These are phyloP conservation scores for Drosophila mettleri DNA, from an alignment of 2,888 invertebrate genomes.

Conservation along the genomic window DNA sequence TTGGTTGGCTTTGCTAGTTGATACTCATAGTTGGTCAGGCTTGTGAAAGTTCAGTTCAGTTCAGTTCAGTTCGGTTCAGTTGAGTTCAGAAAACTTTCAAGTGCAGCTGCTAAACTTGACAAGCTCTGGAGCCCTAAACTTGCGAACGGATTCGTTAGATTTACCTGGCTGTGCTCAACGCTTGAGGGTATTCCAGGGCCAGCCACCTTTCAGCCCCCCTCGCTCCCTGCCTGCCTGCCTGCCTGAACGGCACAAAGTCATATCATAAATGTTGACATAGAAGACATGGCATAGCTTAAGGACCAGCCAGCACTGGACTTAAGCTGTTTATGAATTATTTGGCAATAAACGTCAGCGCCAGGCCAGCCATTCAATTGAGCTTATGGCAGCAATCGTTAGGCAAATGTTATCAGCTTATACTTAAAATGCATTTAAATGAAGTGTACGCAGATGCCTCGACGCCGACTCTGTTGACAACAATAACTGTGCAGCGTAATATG, in stretches of 20 bases:
- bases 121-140: conserved; percentile 42
- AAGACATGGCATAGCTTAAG: conserved; percentile 39
- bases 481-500: not conserved
- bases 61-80: conserved; percentile 39
- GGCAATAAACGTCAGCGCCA: conserved; percentile 39
- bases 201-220: not conserved
- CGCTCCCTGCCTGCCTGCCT: not conserved
- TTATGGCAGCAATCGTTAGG: not conserved
- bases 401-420: conserved; percentile 16
- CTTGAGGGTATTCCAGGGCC: conserved; percentile 15
- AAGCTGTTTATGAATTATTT: conserved; percentile 37
- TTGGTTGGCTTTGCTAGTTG: conserved; percentile 33
- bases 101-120: conserved; percentile 67
- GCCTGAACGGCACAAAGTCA: conserved; percentile 21
- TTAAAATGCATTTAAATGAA: conserved; percentile 10
- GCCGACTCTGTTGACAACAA: not conserved
- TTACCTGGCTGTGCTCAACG: conserved; percentile 36
- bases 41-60: conserved; percentile 55
- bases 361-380: conserved; percentile 37
- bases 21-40: conserved; percentile 38
- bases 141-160: conserved; percentile 50
- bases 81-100: conserved; percentile 68
- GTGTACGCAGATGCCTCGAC: not conserved
- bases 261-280: conserved; percentile 52
- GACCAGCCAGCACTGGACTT: conserved; percentile 14